Conservation (phyloP, 2,797 vertebrate species). For the Balearica regulorum region DNA sequence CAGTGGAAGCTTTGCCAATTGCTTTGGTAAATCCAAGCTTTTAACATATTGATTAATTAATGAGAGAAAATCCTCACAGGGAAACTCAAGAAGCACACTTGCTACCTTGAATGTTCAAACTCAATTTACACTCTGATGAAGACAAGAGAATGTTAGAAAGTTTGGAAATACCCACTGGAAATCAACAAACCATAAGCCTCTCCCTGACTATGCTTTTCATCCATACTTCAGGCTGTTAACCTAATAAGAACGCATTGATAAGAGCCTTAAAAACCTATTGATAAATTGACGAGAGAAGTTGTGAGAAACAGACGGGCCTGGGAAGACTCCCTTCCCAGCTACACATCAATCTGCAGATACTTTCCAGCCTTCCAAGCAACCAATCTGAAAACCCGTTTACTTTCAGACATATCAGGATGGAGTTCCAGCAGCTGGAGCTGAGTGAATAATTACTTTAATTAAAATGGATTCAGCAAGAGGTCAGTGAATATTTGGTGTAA, state of each 20-base stretch:
- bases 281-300: background rate
- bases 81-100: background rate
- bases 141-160: background rate
- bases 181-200: background rate
- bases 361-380: background rate
- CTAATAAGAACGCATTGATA: constrained; percentile 5
- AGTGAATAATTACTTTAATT: constrained; percentile 66
- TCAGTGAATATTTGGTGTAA: constrained; percentile 58
- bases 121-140: background rate
- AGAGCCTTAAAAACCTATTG: background rate
- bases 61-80: background rate
- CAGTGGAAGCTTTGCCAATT: background rate
- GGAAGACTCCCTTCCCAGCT: background rate
- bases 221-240: background rate
- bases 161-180: background rate
- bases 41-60: background rate
- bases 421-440: constrained; percentile 46
- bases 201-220: background rate
- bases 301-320: background rate
- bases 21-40: background rate
- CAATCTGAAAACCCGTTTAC: constrained; percentile 20
- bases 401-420: constrained; percentile 21
- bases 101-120: background rate
- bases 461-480: constrained; percentile 56
- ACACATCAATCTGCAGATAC: background rate